Base-by-base conservation (phyloP, 2,113 vertebrate genomes). In the Trichomycterus rosablanca region DNA sequence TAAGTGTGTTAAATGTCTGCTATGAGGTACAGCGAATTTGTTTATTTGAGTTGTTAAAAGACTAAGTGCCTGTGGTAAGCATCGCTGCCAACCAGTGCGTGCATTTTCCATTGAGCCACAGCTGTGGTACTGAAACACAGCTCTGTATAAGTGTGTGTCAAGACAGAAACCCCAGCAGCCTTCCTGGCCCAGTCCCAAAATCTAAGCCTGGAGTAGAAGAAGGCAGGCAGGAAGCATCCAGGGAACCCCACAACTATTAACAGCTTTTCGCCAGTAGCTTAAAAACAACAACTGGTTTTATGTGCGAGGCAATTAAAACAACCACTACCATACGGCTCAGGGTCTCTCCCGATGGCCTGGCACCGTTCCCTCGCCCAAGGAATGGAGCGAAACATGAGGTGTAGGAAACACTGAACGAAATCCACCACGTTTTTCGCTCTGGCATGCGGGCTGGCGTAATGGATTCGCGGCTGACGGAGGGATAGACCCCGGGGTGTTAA, bases 181-280 rank as follows among this genome's bases (percentile, higher is more conserved):
- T 49, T 19, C 15, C 16, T 48, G 51, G 57, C 57, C 46, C 40
- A 39, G 24, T 37, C 58, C 52, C 51, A 66, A 67, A 71, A 45
- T 46, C 30, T 71, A 30, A 62, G 53, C 62, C 42, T 20, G 19
- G 48, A 53, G 34, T 56, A 15, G 50, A 59, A 44, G 49, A 61
- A 24, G 63, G 64, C 59, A 19, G 63, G 63, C 62, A 71, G 51
- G 81, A 63, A 70, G 64, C 74, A 80, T 73, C 57, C 66, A 78
- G 80, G 77, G 79, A 80, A 82, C 67, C 75, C 77, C 73, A 73
- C 69, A 67, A 58, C 30, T 42, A 70, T 70, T 66, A 73, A 73
- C 37, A 42, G 46, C 37, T 37, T 73, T 63, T 74, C 43, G 63
- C 67, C 71, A 49, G 73, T 74, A 77, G 72, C 76, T 63, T 40